Percentiles rank a stretch among this genome's conserved stretches.
phyloP scores from a whole-genome alignment of 2,113 vertebrate genomes.

The Cygnus buccinator region DNA sequence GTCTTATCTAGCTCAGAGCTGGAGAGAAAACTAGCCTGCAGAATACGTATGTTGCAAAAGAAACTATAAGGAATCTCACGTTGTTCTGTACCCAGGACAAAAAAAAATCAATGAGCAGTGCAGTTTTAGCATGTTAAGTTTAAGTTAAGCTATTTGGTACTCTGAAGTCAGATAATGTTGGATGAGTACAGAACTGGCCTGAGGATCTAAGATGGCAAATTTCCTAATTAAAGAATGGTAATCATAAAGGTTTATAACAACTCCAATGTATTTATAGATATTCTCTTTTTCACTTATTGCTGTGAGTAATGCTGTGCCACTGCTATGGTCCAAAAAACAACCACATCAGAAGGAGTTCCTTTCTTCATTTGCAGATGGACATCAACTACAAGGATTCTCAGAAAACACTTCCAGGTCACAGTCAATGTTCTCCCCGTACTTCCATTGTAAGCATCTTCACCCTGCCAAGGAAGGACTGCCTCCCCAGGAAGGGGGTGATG shows the following conservation, averaged over 20 bases:
- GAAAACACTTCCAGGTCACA: slow-evolving; percentile 11
- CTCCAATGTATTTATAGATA: not conserved
- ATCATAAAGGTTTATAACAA: not conserved
- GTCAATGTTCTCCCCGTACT: not conserved
- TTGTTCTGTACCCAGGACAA: not conserved
- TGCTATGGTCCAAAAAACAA: slow-evolving; percentile 22
- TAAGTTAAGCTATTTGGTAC: not conserved
- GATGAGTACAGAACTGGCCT: not conserved
- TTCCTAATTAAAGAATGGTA: not conserved
- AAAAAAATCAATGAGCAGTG: not conserved
- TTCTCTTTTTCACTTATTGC: not conserved
- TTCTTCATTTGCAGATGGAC: slow-evolving; percentile 27
- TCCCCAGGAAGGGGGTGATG: slow-evolving; percentile 20
- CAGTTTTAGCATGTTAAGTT: not conserved
- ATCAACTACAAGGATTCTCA: not conserved
- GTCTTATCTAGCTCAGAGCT: not conserved
- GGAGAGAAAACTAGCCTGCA: not conserved
- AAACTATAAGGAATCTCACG: not conserved
- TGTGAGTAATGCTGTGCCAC: not conserved
- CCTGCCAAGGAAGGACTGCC: slow-evolving; percentile 17
- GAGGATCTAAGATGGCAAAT: not conserved
- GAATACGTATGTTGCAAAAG: not conserved
- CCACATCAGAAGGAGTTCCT: slow-evolving; percentile 19
- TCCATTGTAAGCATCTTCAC: not conserved
- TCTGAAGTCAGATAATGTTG: not conserved